phyloP scores from a whole-genome alignment of 2,113 vertebrate genomes.

The Peucedramus taeniatus region DNA sequence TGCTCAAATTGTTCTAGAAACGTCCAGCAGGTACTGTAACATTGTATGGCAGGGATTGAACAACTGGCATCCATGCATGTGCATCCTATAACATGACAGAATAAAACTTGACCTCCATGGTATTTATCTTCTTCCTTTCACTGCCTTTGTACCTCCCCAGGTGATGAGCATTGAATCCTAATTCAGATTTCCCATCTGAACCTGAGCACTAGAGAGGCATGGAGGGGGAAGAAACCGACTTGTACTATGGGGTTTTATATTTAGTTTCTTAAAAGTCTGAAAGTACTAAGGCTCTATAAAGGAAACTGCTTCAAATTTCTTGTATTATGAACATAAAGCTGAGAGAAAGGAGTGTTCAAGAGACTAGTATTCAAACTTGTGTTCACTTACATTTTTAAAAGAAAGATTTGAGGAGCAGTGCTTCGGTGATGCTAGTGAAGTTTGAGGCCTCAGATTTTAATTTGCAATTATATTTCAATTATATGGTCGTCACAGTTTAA shows the following conservation, averaged over 20 bases:
- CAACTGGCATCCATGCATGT: neutral
- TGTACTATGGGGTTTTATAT: neutral
- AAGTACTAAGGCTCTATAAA: neutral
- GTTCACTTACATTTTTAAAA: neutral
- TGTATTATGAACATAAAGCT: neutral
- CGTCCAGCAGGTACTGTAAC: neutral
- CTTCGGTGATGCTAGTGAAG: neutral
- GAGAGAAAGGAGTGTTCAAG: neutral
- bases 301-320: neutral
- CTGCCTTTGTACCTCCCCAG: neutral
- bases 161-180: neutral
- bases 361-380: neutral
- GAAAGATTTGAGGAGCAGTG: neutral
- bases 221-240: neutral
- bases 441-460: neutral
- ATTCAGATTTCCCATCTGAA: neutral
- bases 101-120: neutral
- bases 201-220: neutral
- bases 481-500: neutral
- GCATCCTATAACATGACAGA: neutral
- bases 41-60: neutral
- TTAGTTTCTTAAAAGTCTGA: neutral
- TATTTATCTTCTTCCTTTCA: neutral
- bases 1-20: neutral
- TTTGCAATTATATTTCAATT: neutral